Base-by-base conservation (phyloP, 1,140 invertebrate genomes). In the Zaprionus taronus region DNA sequence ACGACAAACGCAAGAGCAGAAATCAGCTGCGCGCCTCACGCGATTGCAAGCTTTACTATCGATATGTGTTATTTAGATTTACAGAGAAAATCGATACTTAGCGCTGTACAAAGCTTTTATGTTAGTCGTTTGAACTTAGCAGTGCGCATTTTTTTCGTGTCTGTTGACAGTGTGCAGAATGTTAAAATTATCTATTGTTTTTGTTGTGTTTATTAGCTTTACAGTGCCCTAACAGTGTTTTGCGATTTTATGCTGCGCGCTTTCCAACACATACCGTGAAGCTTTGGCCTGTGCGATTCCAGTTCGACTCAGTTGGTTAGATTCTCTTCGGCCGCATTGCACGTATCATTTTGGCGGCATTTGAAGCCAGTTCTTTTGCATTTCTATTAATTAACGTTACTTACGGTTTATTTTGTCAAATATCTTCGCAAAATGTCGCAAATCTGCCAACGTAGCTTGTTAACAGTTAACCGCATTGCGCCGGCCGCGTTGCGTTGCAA, bases 21-120 rank as follows among this genome's bases (percentile, higher is more conserved):
- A 78, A 79, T 67, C 83, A 87, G 80, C 83, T 86, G 83, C 77
- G 80, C 83, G 83, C 80, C 68, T 71, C 34, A 75, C 22, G 34
- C 17, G 34, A 36, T 17, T 9, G 4, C 12, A 17, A 76, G 73
- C 73, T 75, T 64, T 64, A 4, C 15, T 47, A 70, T 70, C 72
- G 72, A 70, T 72, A 63, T 28, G 58, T 14, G 15, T n/a, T 31
- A 24, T 31, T 12, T 67, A 5, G 2, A 7, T 51, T 51, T 12
- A 51, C 47, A 51, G 47, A 11, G 1, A 51, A 14, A 20, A 73
- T 61, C 49, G 64, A 47, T 15, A 56, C 6, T 28, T 20, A 4
- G 14, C 20, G 17, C 5, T 5, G 15, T 53, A 2, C 12, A 7
- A 36, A 63, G 58, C 67, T 70, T 62, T 69, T n/a, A 4, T 51